Evolutionary conservation across 2,888 invertebrate genomes (phyloP).

Genomic region (Drosophila quasianomalipes): DNA sequence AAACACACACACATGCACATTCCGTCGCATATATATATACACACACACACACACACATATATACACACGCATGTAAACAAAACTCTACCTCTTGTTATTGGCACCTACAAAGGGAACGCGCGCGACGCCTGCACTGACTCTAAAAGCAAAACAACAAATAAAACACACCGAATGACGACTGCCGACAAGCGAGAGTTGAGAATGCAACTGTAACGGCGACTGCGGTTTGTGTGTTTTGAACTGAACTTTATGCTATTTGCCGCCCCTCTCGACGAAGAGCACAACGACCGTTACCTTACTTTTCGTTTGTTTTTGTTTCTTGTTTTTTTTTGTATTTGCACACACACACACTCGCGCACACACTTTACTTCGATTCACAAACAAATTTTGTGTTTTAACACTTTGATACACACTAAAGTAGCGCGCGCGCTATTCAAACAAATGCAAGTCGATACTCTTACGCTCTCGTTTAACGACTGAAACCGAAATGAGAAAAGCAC

Average conservation of each 20-base stretch:
- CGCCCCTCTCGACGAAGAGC: slow-evolving; percentile 41
- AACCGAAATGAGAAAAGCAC: slow-evolving; percentile 57
- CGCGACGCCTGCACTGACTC: slow-evolving; percentile 32
- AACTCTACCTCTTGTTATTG: slow-evolving; percentile 65
- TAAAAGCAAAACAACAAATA: slow-evolving; percentile 36
- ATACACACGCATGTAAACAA: slow-evolving; percentile 40
- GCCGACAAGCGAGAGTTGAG: slow-evolving; percentile 44
- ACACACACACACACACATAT: slow-evolving; percentile 4
- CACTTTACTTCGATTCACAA: slow-evolving; percentile 42
- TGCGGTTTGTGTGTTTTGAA: slow-evolving; percentile 46
- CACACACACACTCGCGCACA: slow-evolving; percentile 41
- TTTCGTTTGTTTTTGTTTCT: slow-evolving; percentile 25
- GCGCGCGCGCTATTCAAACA: slow-evolving; percentile 22
- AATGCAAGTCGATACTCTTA: slow-evolving; percentile 40
- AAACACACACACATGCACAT: slow-evolving; percentile 21
- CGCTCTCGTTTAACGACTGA: slow-evolving; percentile 61
- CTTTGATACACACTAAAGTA: slow-evolving; percentile 38
- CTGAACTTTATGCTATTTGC: slow-evolving; percentile 59
- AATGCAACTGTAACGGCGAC: slow-evolving; percentile 52
- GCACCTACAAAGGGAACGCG: slow-evolving; percentile 59
- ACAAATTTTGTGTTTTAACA: slow-evolving; percentile 46
- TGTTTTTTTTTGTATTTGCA: slow-evolving; percentile 57
- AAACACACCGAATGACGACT: slow-evolving; percentile 24
- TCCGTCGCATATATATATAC: slow-evolving; percentile 1
- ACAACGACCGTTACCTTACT: slow-evolving; percentile 48